Conservation (phyloP, 1,140 invertebrate species). For the Tetragonula clypearis region DNA sequence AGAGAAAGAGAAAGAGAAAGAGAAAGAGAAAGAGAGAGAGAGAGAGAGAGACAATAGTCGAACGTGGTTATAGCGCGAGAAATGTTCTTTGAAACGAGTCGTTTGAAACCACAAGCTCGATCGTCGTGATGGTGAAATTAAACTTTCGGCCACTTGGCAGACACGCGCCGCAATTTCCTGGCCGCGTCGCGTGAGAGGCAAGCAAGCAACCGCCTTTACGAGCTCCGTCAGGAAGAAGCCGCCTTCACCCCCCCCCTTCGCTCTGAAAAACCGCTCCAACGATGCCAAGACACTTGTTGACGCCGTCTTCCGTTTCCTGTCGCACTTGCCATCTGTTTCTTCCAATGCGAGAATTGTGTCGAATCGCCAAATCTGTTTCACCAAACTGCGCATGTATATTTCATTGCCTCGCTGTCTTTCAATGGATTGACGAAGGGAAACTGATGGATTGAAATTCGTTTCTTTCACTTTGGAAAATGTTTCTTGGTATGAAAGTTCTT, state of each 20-base stretch:
- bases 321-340: conserved; percentile 19
- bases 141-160: conserved; percentile 29
- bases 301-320: background rate
- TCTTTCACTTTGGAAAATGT: no score
- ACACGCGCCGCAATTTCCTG: conserved; percentile 36
- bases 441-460: no score
- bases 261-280: conserved; percentile 43
- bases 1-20: background rate
- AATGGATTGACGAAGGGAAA: no score
- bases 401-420: no score
- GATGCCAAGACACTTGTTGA: conserved; percentile 70
- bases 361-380: conserved; percentile 2
- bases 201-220: conserved; percentile 25
- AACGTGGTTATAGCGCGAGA: background rate
- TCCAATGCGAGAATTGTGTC: background rate
- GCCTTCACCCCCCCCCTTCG: background rate
- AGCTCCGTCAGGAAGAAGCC: conserved; percentile 33
- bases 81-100: background rate
- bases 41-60: no score
- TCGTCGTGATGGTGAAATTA: conserved; percentile 26
- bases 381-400: no score
- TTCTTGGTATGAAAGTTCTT: no score
- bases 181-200: conserved; percentile 27
- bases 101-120: conserved; percentile 7
- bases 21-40: no score